Conservation (phyloP, 1,140 invertebrate species). For the Magallana angulata region DNA sequence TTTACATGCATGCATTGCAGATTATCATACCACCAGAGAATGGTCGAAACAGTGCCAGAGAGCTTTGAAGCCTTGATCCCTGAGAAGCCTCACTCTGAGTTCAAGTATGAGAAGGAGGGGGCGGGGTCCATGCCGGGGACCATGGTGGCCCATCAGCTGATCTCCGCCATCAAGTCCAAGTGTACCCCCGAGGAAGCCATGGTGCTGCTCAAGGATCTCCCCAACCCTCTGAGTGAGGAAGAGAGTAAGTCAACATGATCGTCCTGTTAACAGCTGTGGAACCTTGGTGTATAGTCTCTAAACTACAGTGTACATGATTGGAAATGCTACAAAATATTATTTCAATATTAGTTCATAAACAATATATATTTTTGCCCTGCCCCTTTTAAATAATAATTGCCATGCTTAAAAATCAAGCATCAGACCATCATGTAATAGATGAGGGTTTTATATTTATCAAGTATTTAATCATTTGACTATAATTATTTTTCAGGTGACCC, state of each 20-base stretch:
- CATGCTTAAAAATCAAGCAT: too few species aligned
- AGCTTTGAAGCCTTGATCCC: constrained; percentile 92
- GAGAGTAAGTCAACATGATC: constrained; percentile 52
- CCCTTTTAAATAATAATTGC: too few species aligned
- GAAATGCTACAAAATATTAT: too few species aligned
- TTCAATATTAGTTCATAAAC: too few species aligned
- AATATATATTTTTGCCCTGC: too few species aligned
- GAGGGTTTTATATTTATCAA: too few species aligned
- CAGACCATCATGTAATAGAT: too few species aligned
- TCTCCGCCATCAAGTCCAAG: constrained; percentile 91
- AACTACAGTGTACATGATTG: too few species aligned
- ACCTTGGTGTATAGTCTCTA: too few species aligned
- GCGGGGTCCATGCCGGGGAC: constrained; percentile 88
- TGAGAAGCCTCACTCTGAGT: constrained; percentile 80
- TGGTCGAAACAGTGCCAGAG: constrained; percentile 94
- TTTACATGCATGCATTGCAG: constrained; percentile 79
- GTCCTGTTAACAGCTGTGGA: too few species aligned
- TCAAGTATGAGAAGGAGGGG: constrained; percentile 81
- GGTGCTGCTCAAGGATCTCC: constrained; percentile 89
- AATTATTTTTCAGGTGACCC: constrained; percentile 68
- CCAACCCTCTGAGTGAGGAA: constrained; percentile 78
- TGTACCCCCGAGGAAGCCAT: constrained; percentile 94
- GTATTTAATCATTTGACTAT: background rate
- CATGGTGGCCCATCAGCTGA: constrained; percentile 90
- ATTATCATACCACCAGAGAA: constrained; percentile 95